Evolutionary conservation across 2,888 invertebrate species (phyloP).

Genomic region (Ecdyonurus torrentis): DNA sequence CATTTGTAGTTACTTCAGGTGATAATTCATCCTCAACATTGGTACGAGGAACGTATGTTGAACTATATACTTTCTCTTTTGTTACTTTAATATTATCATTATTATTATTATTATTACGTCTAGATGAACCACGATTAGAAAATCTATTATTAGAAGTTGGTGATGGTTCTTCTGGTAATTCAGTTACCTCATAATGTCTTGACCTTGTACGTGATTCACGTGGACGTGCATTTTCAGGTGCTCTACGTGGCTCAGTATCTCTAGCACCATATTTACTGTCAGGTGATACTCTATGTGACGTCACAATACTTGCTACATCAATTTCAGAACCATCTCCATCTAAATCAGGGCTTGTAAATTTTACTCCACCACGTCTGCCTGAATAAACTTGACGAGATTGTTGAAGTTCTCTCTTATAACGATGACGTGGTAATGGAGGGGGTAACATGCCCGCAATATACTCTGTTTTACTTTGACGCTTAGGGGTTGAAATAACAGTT

Average conservation of each 20-base stretch:
- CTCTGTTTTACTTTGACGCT: neutral
- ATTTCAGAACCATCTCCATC: neutral
- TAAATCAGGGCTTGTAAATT: neutral
- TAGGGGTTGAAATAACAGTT: neutral
- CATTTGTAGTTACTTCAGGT: neutral
- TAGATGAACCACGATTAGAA: neutral
- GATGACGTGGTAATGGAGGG: neutral
- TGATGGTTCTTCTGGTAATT: neutral
- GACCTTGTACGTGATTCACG: neutral
- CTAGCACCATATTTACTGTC: neutral
- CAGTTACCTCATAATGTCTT: neutral
- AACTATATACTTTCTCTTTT: conserved; percentile 2
- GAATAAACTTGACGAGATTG: neutral
- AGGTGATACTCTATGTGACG: neutral
- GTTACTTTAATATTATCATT: neutral
- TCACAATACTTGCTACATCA: neutral
- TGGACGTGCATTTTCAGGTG: neutral
- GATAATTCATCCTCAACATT: neutral
- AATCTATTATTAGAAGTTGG: neutral
- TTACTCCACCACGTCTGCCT: neutral
- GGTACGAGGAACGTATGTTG: neutral
- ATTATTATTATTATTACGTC: no score
- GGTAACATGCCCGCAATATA: neutral
- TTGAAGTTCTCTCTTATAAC: neutral
- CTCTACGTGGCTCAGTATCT: neutral